phyloP scores from a whole-genome alignment of 2,888 invertebrate genomes.

The Cheilosia scutellata region DNA sequence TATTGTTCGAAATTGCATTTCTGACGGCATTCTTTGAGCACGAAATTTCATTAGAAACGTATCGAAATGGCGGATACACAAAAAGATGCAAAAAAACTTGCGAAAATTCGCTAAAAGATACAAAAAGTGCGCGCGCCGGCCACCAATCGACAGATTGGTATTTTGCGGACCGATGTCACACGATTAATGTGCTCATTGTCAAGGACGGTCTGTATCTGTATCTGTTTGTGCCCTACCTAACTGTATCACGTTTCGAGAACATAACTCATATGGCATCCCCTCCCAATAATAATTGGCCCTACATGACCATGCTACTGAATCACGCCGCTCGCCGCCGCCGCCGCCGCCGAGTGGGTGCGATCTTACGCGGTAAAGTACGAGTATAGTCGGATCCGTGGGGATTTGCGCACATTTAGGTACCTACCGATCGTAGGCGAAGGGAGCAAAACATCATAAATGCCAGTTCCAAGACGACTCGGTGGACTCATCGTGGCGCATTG shows the following conservation, averaged over 20 bases:
- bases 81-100: slow-evolving; percentile 24
- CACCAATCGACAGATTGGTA: slow-evolving; percentile 60
- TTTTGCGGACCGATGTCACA: slow-evolving; percentile 53
- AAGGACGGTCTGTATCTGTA: slow-evolving; percentile 43
- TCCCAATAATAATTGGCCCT: slow-evolving; percentile 66
- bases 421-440: background rate
- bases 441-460: slow-evolving; percentile 67
- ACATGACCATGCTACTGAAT: slow-evolving; percentile 72
- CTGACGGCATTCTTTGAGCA: slow-evolving; percentile 76
- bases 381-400: background rate
- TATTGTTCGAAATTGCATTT: slow-evolving; percentile 75
- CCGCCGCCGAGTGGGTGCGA: slow-evolving; percentile 55
- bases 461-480: slow-evolving; percentile 41
- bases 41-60: slow-evolving; percentile 74
- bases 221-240: slow-evolving; percentile 32
- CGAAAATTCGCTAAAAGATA: slow-evolving; percentile 15
- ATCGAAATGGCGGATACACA: slow-evolving; percentile 23
- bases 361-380: slow-evolving; percentile 59
- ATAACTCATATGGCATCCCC: slow-evolving; percentile 68
- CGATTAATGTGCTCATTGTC: slow-evolving; percentile 74
- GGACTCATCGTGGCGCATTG: slow-evolving; percentile 47
- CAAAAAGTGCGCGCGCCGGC: slow-evolving; percentile 49
- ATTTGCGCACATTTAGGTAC: slow-evolving; percentile 29
- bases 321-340: slow-evolving; percentile 51
- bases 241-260: slow-evolving; percentile 64